Conservation (phyloP, 2,888 invertebrate species). For the Gastrophysa polygoni region DNA sequence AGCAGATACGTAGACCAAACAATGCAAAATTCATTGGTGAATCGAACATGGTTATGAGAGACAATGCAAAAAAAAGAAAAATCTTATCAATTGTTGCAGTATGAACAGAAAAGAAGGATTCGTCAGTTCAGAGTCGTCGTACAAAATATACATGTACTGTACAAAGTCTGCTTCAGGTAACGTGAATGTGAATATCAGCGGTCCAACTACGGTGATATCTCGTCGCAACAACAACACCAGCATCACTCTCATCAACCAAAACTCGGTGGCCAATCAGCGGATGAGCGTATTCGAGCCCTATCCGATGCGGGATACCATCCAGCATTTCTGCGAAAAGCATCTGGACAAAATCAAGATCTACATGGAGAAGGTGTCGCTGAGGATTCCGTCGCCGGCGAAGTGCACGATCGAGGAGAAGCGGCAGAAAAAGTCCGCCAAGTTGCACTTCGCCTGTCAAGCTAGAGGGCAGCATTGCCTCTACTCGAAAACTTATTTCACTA, state of each 20-base stretch:
- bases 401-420: slow-evolving; percentile 91
- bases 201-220: slow-evolving; percentile 68
- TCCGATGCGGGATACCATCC: slow-evolving; percentile 90
- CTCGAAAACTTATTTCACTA: slow-evolving; percentile 76
- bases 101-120: too few species aligned
- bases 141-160: too few species aligned
- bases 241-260: slow-evolving; percentile 70
- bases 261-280: slow-evolving; percentile 58
- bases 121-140: too few species aligned
- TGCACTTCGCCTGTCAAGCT: slow-evolving; percentile 89
- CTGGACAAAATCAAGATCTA: slow-evolving; percentile 88
- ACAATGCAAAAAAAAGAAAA: too few species aligned
- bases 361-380: slow-evolving; percentile 84
- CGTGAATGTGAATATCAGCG: slow-evolving; percentile 64
- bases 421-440: slow-evolving; percentile 84
- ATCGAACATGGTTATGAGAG: too few species aligned
- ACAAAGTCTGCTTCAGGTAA: too few species aligned
- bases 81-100: too few species aligned
- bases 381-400: slow-evolving; percentile 88
- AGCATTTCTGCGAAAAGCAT: slow-evolving; percentile 96
- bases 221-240: slow-evolving; percentile 74
- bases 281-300: slow-evolving; percentile 89
- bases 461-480: slow-evolving; percentile 86
- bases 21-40: too few species aligned
- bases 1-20: too few species aligned